These are phyloP conservation scores for Spheniscus humboldti DNA, from an alignment of 2,797 vertebrate genomes.

Conservation along the genomic window DNA sequence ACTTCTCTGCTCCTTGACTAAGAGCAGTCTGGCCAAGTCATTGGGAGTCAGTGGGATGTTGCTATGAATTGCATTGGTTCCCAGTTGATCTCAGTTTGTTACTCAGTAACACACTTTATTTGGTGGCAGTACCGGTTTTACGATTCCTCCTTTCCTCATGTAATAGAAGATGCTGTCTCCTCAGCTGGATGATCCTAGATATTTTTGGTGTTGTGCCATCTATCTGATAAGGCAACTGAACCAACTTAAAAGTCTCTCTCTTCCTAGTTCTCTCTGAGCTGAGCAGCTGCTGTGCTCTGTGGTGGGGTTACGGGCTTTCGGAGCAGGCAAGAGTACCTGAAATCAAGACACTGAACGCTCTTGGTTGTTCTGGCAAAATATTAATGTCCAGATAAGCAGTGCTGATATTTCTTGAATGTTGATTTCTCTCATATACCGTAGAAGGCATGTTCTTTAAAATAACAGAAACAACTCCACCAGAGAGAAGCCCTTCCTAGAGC, in stretches of 20 bases:
- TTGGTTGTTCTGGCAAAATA: not conserved
- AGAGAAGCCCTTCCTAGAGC: not conserved
- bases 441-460: not conserved
- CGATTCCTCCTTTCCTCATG: not conserved
- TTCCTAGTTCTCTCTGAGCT: not conserved
- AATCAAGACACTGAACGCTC: not conserved
- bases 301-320: accelerated
- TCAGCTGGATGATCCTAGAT: not conserved
- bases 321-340: not conserved
- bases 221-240: not conserved
- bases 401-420: not conserved
- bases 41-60: not conserved
- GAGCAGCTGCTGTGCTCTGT: not conserved
- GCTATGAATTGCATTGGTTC: not conserved
- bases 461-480: not conserved
- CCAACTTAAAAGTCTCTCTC: not conserved
- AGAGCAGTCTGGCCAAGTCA: not conserved
- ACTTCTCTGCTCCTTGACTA: not conserved
- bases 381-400: not conserved
- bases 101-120: not conserved
- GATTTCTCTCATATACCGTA: not conserved
- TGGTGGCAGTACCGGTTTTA: not conserved
- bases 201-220: not conserved
- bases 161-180: not conserved
- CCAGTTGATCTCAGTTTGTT: not conserved